These are phyloP conservation scores for Ameiurus melas DNA, from an alignment of 2,113 vertebrate genomes.

Conservation along the genomic window DNA sequence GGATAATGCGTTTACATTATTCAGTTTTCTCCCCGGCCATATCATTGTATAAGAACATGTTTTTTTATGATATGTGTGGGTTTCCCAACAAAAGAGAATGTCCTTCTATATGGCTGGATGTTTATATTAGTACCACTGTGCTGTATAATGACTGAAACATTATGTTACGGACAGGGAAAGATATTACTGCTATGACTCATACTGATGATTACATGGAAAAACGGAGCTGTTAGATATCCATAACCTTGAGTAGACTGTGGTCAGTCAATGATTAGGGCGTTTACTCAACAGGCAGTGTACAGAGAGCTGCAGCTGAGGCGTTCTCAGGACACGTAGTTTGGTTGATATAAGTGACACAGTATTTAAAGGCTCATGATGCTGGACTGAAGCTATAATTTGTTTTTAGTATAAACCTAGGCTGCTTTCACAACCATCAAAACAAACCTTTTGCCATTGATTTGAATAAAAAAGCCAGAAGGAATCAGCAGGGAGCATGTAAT, in stretches of 20 bases:
- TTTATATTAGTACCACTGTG: neutral
- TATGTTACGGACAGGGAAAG: neutral
- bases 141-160: neutral
- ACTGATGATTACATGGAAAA: neutral
- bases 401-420: neutral
- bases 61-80: neutral
- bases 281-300: constrained; percentile 15
- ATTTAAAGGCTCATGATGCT: neutral
- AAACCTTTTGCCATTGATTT: neutral
- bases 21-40: neutral
- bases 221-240: neutral
- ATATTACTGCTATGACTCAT: neutral
- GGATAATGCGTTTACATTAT: neutral
- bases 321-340: constrained; percentile 12
- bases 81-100: neutral
- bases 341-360: neutral
- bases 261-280: constrained; percentile 2
- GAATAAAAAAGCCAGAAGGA: neutral
- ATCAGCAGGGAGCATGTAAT: neutral
- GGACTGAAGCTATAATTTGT: neutral
- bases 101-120: neutral
- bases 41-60: neutral
- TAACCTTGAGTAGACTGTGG: constrained; percentile 19
- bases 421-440: neutral
- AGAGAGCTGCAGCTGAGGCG: constrained; percentile 10